These are phyloP conservation scores for Neodiprion virginianus DNA, from an alignment of 1,140 invertebrate genomes.

Conservation along the genomic window DNA sequence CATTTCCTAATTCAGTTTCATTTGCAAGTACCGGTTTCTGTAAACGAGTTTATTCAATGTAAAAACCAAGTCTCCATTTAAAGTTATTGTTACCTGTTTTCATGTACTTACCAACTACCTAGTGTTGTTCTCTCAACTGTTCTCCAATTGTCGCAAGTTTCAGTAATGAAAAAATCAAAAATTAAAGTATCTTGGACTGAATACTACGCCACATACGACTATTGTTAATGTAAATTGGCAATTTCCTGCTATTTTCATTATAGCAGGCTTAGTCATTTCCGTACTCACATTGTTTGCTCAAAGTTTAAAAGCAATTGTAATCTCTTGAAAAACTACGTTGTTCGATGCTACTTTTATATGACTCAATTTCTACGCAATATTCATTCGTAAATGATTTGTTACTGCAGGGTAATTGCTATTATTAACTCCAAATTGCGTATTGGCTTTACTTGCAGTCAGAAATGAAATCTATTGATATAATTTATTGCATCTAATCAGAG, in stretches of 20 bases:
- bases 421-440: neutral
- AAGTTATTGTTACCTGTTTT: too few relatives aligned
- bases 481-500: neutral
- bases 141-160: too few relatives aligned
- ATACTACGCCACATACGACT: neutral
- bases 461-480: neutral
- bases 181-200: neutral
- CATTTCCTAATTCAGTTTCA: conserved; percentile 12
- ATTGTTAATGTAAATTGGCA: neutral
- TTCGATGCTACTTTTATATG: neutral
- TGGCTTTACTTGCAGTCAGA: neutral
- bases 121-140: too few relatives aligned
- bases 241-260: conserved; percentile 5
- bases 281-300: neutral
- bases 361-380: neutral
- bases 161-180: too few relatives aligned
- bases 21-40: neutral
- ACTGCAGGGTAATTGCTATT: neutral
- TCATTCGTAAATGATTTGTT: neutral
- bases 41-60: neutral
- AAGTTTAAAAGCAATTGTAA: neutral
- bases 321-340: neutral
- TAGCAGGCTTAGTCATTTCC: neutral
- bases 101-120: too few relatives aligned
- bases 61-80: neutral